Evolutionary conservation across 2,888 invertebrate species (phyloP).

Genomic region (Adineta ricciae): DNA sequence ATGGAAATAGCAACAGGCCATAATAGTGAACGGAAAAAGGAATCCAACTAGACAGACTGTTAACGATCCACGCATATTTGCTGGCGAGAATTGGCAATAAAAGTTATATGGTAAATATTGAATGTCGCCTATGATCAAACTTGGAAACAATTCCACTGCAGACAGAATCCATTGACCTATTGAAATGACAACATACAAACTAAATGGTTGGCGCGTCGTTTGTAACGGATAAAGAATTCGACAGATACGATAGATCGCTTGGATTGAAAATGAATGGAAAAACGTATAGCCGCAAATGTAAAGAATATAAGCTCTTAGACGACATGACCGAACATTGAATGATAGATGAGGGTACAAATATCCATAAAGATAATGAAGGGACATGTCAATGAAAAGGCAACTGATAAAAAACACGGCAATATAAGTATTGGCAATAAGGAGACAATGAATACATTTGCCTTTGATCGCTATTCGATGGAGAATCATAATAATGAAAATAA

Average conservation of each 20-base stretch:
- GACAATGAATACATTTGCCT: not conserved
- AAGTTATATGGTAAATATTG: not conserved
- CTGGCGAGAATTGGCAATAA: not conserved
- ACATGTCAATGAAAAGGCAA: not conserved
- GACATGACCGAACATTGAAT: too few species aligned
- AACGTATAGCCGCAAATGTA: not conserved
- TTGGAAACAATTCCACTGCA: not conserved
- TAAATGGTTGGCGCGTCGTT: not conserved
- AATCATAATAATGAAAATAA: not conserved
- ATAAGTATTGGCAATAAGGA: too few species aligned
- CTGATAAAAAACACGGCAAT: too few species aligned
- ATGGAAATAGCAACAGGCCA: not conserved
- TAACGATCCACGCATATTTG: not conserved
- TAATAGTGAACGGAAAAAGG: not conserved
- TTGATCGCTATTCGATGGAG: not conserved
- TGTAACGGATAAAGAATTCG: not conserved
- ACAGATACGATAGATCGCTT: not conserved
- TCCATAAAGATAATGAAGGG: not conserved
- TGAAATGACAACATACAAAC: not conserved
- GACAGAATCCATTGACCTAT: not conserved
- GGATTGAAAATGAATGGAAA: not conserved
- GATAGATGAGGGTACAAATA: too few species aligned
- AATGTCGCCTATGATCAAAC: not conserved
- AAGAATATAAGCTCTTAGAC: not conserved
- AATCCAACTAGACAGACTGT: not conserved